Conservation (phyloP, 2,797 vertebrate genomes). For the Apodemus agrarius region DNA sequence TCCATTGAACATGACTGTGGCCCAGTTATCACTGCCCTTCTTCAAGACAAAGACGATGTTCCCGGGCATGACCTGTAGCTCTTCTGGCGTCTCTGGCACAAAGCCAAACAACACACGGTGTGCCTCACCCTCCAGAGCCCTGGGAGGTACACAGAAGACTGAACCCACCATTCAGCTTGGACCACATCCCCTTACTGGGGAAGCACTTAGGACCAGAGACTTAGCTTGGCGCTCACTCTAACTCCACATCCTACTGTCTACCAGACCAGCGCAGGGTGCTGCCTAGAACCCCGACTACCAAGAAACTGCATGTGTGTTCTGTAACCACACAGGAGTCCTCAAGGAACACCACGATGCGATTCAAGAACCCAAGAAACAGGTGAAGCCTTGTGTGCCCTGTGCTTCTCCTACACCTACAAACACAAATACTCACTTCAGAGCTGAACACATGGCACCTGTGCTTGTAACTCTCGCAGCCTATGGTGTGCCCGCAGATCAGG, state of each 20-base stretch:
- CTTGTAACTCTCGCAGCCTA: background rate
- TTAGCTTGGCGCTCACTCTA: background rate
- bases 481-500: background rate
- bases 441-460: too few relatives aligned
- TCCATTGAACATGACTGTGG: conserved; percentile 96
- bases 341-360: too few relatives aligned
- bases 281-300: accelerated
- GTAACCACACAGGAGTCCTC: accelerated
- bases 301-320: accelerated
- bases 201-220: background rate
- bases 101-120: conserved; percentile 96
- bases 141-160: conserved; percentile 70
- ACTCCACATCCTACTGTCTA: background rate
- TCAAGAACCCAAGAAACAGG: background rate
- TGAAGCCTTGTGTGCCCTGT: background rate
- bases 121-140: conserved; percentile 94
- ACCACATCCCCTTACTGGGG: too few relatives aligned
- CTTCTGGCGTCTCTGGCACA: conserved; percentile 92
- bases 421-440: background rate
- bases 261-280: background rate
- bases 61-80: conserved; percentile 95
- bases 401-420: background rate
- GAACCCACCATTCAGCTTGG: background rate
- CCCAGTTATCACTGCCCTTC: conserved; percentile 96
- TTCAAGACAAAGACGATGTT: conserved; percentile 97